Evolutionary conservation across 2,888 invertebrate genomes (phyloP), one percentile per base, ranked within the genome.

Genomic region (Folsomia manolachei): DNA sequence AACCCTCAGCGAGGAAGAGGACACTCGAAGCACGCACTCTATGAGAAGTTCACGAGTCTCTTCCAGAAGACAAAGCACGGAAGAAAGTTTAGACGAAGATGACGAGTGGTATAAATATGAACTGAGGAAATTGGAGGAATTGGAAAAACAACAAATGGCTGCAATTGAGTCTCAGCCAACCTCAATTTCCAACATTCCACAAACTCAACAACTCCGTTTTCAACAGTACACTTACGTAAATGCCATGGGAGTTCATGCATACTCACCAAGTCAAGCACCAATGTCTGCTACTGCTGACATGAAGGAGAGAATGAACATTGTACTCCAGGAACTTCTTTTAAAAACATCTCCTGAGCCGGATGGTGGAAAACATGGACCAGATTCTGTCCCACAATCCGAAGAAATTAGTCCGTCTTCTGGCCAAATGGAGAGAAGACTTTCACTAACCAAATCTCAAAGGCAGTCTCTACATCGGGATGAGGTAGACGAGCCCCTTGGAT

Each of bases 71-170:
- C 94, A 95, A 84, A 94, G 94, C 82, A 94, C 94, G 0, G 95
- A 95, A 85, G 94, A 94, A 81, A 93, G 93, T 81, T 94, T 95
- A 71, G 95, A 95, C 83, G 93, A 93, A 26, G 95, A 95, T 84
- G 95, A 95, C 82, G 94, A 95, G 83, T 95, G 94, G 91, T 95
- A 94, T 82, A 92, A 93, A 81, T 94, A 95, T 83, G 94, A 95
- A 83, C 84, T 94, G 71, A 86, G 92, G 70, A 93, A 94, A 84
- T 84, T 95, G 51, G 93, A 95, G 84, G 92, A 94, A 84, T 87
- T 94, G 84, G 94, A 94, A 83, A 87, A 90, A 76, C 81, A 82
- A 68, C 82, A 81, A 75, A 80, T 81, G 64, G 74, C 82, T 72
- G 77, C 80, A 27, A 75, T 76, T 64, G 78, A 80, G 27, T 69